Percentiles rank a stretch among this genome's conserved stretches.
phyloP scores from a whole-genome alignment of 1,140 invertebrate species.

The Coenobita brevimanus region DNA sequence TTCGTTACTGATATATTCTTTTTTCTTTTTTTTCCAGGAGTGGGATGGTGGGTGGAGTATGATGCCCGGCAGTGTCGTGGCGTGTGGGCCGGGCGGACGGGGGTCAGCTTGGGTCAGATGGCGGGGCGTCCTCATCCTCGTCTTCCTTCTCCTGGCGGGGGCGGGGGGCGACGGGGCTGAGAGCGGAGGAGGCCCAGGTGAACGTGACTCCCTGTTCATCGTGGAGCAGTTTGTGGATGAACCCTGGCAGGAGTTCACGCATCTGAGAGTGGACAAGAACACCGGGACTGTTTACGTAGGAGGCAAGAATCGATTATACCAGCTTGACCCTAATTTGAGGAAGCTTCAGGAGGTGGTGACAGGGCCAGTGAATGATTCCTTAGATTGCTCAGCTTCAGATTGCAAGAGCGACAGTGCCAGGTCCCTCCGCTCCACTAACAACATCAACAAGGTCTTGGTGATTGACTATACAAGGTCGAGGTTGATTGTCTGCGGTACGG shows the following conservation, averaged over 20 bases:
- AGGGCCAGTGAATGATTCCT: slow-evolving; percentile 91
- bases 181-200: slow-evolving; percentile 3
- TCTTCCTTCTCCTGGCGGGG: slow-evolving; percentile 6
- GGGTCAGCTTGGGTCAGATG: slow-evolving; percentile 42
- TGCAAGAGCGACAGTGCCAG: slow-evolving; percentile 71
- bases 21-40: slow-evolving; percentile 45
- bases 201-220: slow-evolving; percentile 68
- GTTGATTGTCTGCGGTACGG: slow-evolving; percentile 93
- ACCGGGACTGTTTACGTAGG: slow-evolving; percentile 94
- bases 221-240: slow-evolving; percentile 60
- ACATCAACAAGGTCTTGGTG: slow-evolving; percentile 95
- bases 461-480: slow-evolving; percentile 92
- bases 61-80: slow-evolving; percentile 38
- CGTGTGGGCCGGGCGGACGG: slow-evolving; percentile 38
- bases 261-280: slow-evolving; percentile 92
- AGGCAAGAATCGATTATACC: slow-evolving; percentile 94
- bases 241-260: slow-evolving; percentile 76
- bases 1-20: background rate
- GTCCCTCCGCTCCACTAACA: slow-evolving; percentile 88
- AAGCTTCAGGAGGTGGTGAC: slow-evolving; percentile 86
- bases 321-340: slow-evolving; percentile 89
- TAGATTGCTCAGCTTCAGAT: slow-evolving; percentile 87
- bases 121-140: slow-evolving; percentile 34
- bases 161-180: slow-evolving; percentile 17
- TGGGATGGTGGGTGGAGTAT: slow-evolving; percentile 47